Evolutionary conservation across 2,888 invertebrate genomes (phyloP), one percentile per base, ranked within the genome.

Genomic region (Hypercompe scribonia): DNA sequence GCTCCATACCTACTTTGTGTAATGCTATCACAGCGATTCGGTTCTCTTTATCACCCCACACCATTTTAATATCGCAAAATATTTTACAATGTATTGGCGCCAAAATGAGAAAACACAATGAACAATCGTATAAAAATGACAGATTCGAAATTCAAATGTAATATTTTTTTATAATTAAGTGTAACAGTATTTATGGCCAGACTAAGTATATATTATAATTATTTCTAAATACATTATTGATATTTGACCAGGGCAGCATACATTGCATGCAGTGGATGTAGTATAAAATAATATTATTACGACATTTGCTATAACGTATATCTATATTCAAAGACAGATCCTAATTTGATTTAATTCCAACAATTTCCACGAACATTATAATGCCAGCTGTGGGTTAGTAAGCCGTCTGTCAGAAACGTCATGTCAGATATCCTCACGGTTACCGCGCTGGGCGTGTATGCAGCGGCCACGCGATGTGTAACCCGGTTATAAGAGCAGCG

Each of bases 381-480:
- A 73, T 77, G 72, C 65, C 76, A 69, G 74, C 76, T 76, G 68
- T 77, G 78, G 77, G 74, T 73, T 68, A 75, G 75, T 68, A 73
- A 80, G 80, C 78, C 79, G 78, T 76, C 81, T 79, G 81, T 79
- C 83, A 83, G 73, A 71, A 68, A 77, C 78, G 85, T 86, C 89
- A 84, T 71, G 80, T 81, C 77, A 76, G 78, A 80, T 78, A 85
- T 87, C 84, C 84, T 87, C 86, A 86, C 86, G 88, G 79, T 84
- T 87, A 90, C 90, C 91, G 87, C 89, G 83, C 79, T 73, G 73
- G 80, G 86, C 82, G 73, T 67, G 64, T 70, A 63, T 70, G 78
- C 79, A 84, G 77, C 70, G 71, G 77, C 78, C 84, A 84, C 84
- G 86, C 79, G 79, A 81, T 84, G 80, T 81, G 81, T 84, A 83